Evolutionary conservation across 2,888 invertebrate genomes (phyloP), one percentile per base, ranked within the genome.

Genomic region (Cephus nigrinus): DNA sequence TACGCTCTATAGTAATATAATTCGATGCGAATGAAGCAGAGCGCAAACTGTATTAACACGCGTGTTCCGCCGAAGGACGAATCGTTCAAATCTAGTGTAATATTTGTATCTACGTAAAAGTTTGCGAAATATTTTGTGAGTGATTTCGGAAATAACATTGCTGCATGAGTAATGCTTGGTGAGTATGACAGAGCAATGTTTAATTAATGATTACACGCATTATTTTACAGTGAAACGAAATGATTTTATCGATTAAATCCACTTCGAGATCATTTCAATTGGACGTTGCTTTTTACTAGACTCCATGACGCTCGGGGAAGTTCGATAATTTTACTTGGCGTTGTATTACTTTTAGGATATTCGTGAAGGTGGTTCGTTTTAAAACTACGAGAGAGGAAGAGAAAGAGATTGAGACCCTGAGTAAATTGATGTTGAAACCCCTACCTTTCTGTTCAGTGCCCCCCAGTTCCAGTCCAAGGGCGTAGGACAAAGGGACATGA

Each of bases 401-500:
- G 9, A 71, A 35, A 73, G 76, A 77, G 68, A 77, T 55, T 68
- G 68, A 74, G 78, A 78, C 78, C 75, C 79, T 79, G 78, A 75
- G 79, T 75, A 79, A 82, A 80, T 82, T 76, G 80, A 80, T 76
- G 74, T 78, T 68, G 69, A 35, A 40, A 69, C 36, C 55, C 74
- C 77, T 77, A 76, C 75, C 68, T 75, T 75, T 76, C 76, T 81
- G 80, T 78, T 77, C 79, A 78, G 78, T 75, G 71, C 76, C 78
- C 73, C 73, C 71, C 55, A 33, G 69, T 68, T 40, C 81, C 55
- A 33, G 69, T 68, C 72, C 81, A 82, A 82, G 82, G 82, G 82
- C 82, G 80, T 80, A 79, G 80, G 79, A 80, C 76, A 78, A 74
- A 40, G 77, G 82, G 79, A 79, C 78, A 33, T 71, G 71, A 33